These are phyloP conservation scores for Aleiodes alternator DNA, from an alignment of 2,888 invertebrate genomes.

Conservation along the genomic window DNA sequence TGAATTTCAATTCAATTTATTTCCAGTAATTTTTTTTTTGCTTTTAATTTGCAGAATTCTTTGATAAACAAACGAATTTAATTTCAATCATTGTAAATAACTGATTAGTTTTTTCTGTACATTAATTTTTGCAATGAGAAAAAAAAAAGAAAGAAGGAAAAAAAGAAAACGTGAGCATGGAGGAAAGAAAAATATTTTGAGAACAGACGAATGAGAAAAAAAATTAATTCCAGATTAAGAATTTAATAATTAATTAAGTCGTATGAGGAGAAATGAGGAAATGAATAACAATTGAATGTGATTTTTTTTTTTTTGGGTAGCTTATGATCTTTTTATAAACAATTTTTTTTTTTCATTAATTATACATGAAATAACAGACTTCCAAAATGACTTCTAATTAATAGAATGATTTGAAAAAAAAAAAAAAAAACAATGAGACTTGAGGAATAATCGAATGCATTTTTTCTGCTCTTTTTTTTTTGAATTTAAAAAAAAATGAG, in stretches of 20 bases:
- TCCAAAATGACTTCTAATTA: slow-evolving; percentile 38
- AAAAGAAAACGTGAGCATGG: neutral
- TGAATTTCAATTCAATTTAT: slow-evolving; percentile 10
- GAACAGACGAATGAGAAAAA: no score
- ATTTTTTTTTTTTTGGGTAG: no score
- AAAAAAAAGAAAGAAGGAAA: neutral
- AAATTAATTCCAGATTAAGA: no score
- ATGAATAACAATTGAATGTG: no score
- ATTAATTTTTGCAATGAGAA: slow-evolving; percentile 33
- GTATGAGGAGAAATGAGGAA: no score
- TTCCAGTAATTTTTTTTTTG: slow-evolving; percentile 8
- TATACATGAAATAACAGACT: slow-evolving; percentile 31
- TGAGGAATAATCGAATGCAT: slow-evolving; percentile 33
- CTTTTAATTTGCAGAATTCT: neutral
- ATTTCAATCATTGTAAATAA: slow-evolving; percentile 25
- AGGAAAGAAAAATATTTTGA: no score
- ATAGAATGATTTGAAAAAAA: slow-evolving; percentile 23
- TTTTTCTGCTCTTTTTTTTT: slow-evolving; percentile 41
- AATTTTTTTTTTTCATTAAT: neutral
- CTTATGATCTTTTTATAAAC: no score
- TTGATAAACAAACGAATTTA: neutral
- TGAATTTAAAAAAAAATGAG: slow-evolving; percentile 29
- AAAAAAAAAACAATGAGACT: slow-evolving; percentile 21
- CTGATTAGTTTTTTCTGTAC: slow-evolving; percentile 38
- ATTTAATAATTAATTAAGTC: no score